Evolutionary conservation across 2,888 invertebrate genomes (phyloP), one percentile per base, ranked within the genome.

Genomic region (Chaitophorus viminalis): DNA sequence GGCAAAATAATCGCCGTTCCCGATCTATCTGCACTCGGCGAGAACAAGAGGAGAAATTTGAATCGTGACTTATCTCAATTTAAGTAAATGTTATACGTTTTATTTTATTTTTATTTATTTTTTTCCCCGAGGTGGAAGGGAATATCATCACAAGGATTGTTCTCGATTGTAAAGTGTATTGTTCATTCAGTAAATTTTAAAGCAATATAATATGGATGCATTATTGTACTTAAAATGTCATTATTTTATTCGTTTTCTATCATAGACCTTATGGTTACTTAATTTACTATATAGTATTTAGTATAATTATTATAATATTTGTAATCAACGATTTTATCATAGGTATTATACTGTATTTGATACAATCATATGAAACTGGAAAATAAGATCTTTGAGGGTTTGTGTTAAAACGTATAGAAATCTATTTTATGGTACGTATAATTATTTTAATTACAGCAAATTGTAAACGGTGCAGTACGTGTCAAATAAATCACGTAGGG

Each of bases 61-160:
- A 70, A 86, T 72, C 85, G 85, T 86, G 85, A 78, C 85, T 78
- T 86, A 86, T 86, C 85, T 5, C 78, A 25, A 4, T 65, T 68
- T 46, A 21, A 46, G 25, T 60, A 31, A 46, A 36, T 33, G 60
- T n/a, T 8, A 29, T 31, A 18, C 4, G 25, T n/a, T 83, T 75
- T 83, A 65, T 60, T 8, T 52, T 52, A 11, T 52, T 25, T 60
- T n/a, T n/a, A n/a, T n/a, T n/a, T n/a, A n/a, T n/a, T n/a, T n/a
- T n/a, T n/a, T n/a, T n/a, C n/a, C n/a, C 4, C 21, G 54, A 39
- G 74, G 6, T 2, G 25, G 4, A 8, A 60, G 39, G 29, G 29
- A 75, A 29, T 39, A 29, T 60, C 14, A 25, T 60, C 9, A 60
- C 54, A 25, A 39, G 11, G 6, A 5, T 18, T 17, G 36, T 60